phyloP scores from a whole-genome alignment of 2,113 vertebrate genomes.

The Crotalus viridis region DNA sequence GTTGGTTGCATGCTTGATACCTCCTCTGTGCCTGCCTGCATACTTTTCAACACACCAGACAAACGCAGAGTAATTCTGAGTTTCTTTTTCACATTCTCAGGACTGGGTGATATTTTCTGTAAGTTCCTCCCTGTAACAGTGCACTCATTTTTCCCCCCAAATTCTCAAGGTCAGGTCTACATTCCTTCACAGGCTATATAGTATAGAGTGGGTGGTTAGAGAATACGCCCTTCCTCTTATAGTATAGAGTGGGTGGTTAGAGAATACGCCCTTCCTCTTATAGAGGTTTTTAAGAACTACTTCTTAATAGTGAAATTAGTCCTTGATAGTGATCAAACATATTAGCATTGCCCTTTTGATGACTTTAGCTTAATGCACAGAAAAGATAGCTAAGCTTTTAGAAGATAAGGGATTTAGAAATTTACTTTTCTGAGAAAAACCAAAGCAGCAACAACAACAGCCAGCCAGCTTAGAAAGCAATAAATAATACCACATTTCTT shows the following conservation, averaged over 20 bases:
- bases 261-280: not conserved
- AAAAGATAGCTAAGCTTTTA: not conserved
- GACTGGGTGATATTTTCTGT: not conserved
- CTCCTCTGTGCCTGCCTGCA: not conserved
- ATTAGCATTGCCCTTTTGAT: not conserved
- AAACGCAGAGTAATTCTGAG: not conserved
- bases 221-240: not conserved
- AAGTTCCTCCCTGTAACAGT: not conserved
- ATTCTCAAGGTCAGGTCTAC: not conserved
- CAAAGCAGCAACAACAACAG: not conserved
- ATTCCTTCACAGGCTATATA: not conserved
- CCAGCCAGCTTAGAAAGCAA: not conserved
- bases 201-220: not conserved
- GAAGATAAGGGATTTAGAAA: not conserved
- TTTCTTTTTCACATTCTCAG: not conserved
- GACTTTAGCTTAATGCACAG: not conserved
- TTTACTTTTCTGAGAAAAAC: not conserved
- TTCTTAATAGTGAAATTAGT: not conserved
- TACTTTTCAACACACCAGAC: not conserved
- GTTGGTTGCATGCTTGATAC: not conserved
- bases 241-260: not conserved
- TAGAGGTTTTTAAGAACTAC: not conserved
- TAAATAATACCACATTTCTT: not conserved
- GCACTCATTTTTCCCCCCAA: not conserved
- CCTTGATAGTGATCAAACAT: not conserved